Percentiles rank a stretch among this genome's conserved stretches.
Conservation (phyloP, 2,113 vertebrate species). For the Mandrillus leucophaeus region DNA sequence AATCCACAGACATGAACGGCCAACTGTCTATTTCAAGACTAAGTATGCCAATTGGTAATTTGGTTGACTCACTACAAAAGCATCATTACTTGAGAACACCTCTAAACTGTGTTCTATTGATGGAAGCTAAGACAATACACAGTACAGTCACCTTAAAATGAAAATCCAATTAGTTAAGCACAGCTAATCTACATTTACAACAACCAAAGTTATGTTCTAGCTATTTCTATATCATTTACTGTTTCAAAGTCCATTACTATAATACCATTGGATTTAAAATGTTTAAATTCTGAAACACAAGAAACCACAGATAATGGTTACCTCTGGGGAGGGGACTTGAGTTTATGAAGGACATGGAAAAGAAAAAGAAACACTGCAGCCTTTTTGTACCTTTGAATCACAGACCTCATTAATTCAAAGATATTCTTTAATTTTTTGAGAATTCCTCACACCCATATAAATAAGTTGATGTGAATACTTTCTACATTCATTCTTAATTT, state of each 20-base stretch:
- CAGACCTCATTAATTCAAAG: neutral
- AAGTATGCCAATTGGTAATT: neutral
- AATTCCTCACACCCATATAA: neutral
- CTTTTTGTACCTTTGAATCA: conserved; percentile 1
- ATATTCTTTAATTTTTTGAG: neutral
- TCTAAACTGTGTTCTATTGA: neutral
- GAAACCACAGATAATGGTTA: neutral
- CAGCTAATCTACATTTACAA: conserved; percentile 40
- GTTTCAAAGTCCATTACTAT: neutral
- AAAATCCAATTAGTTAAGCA: conserved; percentile 5
- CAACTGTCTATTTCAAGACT: neutral
- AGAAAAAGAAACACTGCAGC: neutral
- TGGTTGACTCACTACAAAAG: conserved; percentile 37
- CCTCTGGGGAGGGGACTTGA: neutral
- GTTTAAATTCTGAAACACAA: conserved; percentile 27
- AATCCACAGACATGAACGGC: neutral
- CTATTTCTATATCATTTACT: neutral
- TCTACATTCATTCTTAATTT: neutral
- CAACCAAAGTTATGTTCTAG: neutral
- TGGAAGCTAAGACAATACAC: neutral
- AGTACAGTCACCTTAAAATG: conserved; percentile 22
- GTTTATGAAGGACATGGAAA: neutral
- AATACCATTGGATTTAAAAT: neutral
- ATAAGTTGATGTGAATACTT: neutral
- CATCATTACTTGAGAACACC: conserved; percentile 12